Conservation (phyloP, 2,888 invertebrate species). For the Leptinotarsa haldemani region DNA sequence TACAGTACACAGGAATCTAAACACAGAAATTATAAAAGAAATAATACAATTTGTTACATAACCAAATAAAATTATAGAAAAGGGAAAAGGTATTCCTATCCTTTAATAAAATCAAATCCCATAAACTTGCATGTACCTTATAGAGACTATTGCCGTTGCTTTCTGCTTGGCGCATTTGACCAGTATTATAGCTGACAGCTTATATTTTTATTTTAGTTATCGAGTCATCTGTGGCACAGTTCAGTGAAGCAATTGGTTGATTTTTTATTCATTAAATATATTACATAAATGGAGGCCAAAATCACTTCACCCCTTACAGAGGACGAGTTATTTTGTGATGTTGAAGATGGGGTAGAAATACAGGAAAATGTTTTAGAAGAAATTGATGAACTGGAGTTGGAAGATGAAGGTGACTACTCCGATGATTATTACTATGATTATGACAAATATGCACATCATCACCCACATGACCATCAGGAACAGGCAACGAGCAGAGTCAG, state of each 20-base stretch:
- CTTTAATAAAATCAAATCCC: too few relatives aligned
- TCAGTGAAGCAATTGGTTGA: too few relatives aligned
- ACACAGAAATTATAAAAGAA: too few relatives aligned
- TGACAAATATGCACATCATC: slow-evolving; percentile 34
- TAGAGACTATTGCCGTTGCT: too few relatives aligned
- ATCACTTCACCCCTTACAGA: slow-evolving; percentile 46
- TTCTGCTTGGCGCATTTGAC: too few relatives aligned
- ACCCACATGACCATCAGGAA: slow-evolving; percentile 52
- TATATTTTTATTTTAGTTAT: background rate
- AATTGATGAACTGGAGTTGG: slow-evolving; percentile 35
- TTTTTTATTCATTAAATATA: too few relatives aligned
- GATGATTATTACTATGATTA: slow-evolving; percentile 41
- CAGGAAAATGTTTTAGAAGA: background rate
- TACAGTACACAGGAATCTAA: background rate
- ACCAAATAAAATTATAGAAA: too few relatives aligned
- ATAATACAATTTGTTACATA: too few relatives aligned
- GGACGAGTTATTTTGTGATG: slow-evolving; percentile 67
- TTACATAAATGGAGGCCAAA: background rate
- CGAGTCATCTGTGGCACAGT: background rate
- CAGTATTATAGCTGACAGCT: too few relatives aligned
- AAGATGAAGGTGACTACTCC: slow-evolving; percentile 35
- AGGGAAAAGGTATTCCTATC: too few relatives aligned
- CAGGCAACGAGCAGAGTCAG: slow-evolving; percentile 54
- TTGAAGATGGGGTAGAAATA: slow-evolving; percentile 41
- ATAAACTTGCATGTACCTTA: too few relatives aligned